A percentile compares a stretch with the other conserved stretches of the same genome.
Conservation (phyloP, 2,797 vertebrate species). For the Okamejei kenojei region DNA sequence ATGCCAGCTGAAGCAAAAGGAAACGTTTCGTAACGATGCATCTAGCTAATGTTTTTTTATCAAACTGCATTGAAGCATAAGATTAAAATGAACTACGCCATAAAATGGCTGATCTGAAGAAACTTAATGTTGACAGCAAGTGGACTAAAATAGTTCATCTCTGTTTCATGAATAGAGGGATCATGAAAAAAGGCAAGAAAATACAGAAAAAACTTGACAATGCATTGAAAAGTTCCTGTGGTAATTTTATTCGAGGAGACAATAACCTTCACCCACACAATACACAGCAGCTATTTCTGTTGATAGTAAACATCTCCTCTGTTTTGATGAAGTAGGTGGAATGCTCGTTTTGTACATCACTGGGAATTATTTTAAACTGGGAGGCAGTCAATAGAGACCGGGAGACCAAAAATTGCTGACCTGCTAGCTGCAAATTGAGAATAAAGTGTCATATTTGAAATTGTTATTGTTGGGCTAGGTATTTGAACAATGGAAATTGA, state of each 20-base stretch:
- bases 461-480: background rate
- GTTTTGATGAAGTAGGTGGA: constrained; percentile 24
- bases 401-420: background rate
- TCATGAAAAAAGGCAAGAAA: background rate
- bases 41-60: background rate
- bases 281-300: constrained; percentile 21
- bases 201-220: background rate
- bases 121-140: background rate
- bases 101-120: background rate
- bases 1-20: background rate
- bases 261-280: constrained; percentile 2
- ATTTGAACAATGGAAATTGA: background rate
- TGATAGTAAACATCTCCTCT: constrained; percentile 18
- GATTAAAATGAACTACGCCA: background rate
- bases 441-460: background rate
- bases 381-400: background rate
- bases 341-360: constrained; percentile 2
- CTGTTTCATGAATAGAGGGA: background rate
- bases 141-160: background rate
- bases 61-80: background rate
- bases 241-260: background rate
- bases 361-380: no score
- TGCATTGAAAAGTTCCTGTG: background rate
- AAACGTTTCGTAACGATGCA: background rate
- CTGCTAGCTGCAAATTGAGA: background rate